These are phyloP conservation scores for Acleris emargana DNA, from an alignment of 2,888 invertebrate genomes.

Conservation along the genomic window DNA sequence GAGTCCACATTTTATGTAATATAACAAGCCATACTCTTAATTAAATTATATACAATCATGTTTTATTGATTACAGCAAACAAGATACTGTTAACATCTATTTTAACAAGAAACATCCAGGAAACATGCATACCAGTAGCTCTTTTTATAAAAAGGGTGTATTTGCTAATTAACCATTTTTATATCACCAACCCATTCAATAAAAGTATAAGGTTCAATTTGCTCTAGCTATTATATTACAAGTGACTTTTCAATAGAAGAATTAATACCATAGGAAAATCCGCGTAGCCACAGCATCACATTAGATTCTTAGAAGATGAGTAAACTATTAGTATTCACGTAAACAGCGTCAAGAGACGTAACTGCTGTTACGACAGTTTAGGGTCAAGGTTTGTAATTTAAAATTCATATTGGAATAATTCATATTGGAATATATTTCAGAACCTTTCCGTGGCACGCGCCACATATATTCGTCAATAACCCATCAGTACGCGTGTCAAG, in stretches of 20 bases:
- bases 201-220: no score
- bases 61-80: not conserved
- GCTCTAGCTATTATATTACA: no score
- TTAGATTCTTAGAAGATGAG: conserved; percentile 27
- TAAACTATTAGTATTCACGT: conserved; percentile 3
- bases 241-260: not conserved
- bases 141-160: no score
- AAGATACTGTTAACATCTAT: not conserved
- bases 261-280: conserved; percentile 28
- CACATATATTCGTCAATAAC: not conserved
- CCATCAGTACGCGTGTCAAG: not conserved
- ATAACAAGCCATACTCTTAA: no score
- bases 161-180: no score
- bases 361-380: conserved; percentile 2
- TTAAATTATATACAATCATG: not conserved
- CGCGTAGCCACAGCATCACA: conserved; percentile 13
- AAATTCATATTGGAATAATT: conserved; percentile 20
- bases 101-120: not conserved
- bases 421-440: conserved; percentile 14
- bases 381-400: conserved; percentile 22
- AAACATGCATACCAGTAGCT: not conserved
- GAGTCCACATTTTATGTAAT: no score
- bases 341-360: conserved; percentile 12
- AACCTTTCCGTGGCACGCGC: conserved; percentile 21
- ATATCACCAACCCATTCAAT: no score